Conservation (phyloP, 2,113 vertebrate species). For the Sclerurus mexicanus region DNA sequence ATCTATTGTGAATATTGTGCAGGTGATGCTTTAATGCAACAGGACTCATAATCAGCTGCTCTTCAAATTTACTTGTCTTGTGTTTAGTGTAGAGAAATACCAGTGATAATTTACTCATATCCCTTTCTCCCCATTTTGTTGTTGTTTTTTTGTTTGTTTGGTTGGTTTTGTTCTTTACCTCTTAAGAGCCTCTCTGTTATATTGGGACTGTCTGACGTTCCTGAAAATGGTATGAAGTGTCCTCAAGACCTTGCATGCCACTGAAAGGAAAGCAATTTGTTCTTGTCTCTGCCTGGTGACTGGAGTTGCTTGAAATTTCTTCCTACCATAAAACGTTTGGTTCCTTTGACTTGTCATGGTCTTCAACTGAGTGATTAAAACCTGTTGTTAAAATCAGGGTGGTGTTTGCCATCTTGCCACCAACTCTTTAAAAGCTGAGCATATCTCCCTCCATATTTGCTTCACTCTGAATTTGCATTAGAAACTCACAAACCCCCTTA, state of each 20-base stretch:
- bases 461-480: not conserved
- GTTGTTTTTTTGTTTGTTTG: too few species aligned
- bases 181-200: not conserved
- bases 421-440: not conserved
- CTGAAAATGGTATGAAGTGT: not conserved
- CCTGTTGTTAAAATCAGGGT: not conserved
- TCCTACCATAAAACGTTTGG: not conserved
- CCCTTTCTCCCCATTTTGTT: not conserved
- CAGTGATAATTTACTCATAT: not conserved
- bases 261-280: not conserved
- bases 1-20: not conserved
- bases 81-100: not conserved
- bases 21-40: not conserved
- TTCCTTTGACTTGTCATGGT: not conserved
- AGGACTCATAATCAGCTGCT: not conserved
- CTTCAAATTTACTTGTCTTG: not conserved
- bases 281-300: not conserved
- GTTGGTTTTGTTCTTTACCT: too few species aligned
- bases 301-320: not conserved
- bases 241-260: not conserved
- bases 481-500: not conserved
- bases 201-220: not conserved
- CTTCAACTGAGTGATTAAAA: not conserved
- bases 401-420: not conserved
- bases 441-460: not conserved